Evolutionary conservation across 2,797 vertebrate genomes (phyloP).

Genomic region (Sylvilagus floridanus): DNA sequence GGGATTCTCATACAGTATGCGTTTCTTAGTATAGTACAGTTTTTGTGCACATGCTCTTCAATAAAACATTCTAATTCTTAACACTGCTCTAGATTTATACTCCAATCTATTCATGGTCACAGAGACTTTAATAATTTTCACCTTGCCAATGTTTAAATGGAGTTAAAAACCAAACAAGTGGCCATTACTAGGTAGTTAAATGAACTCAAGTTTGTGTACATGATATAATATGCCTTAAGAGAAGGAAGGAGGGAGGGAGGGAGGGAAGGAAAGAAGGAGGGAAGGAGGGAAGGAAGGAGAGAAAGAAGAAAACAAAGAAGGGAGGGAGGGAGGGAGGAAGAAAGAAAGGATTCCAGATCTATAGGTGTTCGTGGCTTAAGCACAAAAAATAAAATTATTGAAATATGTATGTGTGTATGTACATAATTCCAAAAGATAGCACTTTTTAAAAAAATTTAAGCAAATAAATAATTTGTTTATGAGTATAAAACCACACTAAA

Average conservation of each 20-base stretch:
- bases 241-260: too few species aligned
- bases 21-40: background rate
- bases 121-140: background rate
- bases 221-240: background rate
- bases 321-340: too few species aligned
- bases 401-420: background rate
- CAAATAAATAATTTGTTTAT: background rate
- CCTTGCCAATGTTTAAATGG: background rate
- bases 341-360: background rate
- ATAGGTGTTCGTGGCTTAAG: background rate
- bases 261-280: too few species aligned
- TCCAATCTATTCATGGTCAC: background rate
- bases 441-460: background rate
- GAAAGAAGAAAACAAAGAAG: too few species aligned
- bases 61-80: background rate
- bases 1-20: background rate
- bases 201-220: background rate
- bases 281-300: too few species aligned
- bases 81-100: background rate
- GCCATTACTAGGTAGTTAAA: background rate
- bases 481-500: background rate
- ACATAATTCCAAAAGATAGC: background rate
- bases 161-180: background rate
- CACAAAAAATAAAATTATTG: background rate
- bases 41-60: background rate